phyloP scores from a whole-genome alignment of 2,113 vertebrate genomes.

The Gymnocephalus cernua region DNA sequence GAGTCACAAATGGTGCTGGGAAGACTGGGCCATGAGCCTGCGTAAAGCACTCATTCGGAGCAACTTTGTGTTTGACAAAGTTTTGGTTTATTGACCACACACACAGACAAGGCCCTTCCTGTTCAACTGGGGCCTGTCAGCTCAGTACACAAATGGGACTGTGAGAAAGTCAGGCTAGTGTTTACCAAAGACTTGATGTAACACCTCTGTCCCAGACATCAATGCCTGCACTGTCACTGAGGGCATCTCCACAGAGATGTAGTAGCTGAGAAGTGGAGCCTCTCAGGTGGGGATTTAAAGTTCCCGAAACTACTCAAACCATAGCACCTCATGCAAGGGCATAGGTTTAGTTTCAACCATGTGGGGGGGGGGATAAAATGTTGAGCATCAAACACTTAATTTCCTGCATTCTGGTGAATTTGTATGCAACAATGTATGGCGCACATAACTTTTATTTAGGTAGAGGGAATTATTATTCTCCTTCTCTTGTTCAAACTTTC shows the following conservation, averaged over 20 bases:
- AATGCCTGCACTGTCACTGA: constrained; percentile 77
- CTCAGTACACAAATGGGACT: constrained; percentile 80
- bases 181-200: constrained; percentile 82
- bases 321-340: neutral
- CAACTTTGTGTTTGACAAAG: constrained; percentile 84
- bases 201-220: constrained; percentile 83
- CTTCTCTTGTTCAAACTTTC: too few relatives aligned
- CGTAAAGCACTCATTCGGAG: constrained; percentile 74
- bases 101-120: constrained; percentile 82
- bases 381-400: too few relatives aligned
- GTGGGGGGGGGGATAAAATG: too few relatives aligned
- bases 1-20: constrained; percentile 62
- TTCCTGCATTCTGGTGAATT: too few relatives aligned
- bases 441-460: too few relatives aligned
- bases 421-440: too few relatives aligned
- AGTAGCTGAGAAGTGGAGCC: constrained; percentile 51
- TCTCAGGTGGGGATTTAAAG: constrained; percentile 42
- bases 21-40: constrained; percentile 49
- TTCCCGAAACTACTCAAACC: constrained; percentile 17
- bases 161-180: constrained; percentile 80
- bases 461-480: too few relatives aligned
- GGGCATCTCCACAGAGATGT: constrained; percentile 72
- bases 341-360: too few relatives aligned
- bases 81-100: constrained; percentile 84
- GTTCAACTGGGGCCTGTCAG: constrained; percentile 77